Evolutionary conservation across 2,888 invertebrate species (phyloP), one percentile per base, ranked within the genome.

Genomic region (Drosophila subsilvestris): DNA sequence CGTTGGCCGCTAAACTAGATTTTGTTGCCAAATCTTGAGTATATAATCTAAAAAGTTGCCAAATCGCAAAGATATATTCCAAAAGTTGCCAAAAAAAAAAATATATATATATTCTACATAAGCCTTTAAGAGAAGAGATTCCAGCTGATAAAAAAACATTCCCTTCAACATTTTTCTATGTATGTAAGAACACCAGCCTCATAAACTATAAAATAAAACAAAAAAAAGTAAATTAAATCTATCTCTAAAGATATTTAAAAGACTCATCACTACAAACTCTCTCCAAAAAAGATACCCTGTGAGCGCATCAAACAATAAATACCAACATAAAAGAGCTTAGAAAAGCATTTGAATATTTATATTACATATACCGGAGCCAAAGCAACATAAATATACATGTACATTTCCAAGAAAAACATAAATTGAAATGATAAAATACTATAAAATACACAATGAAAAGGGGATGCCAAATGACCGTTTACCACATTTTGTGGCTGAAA

Each of bases 331-430:
- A 50, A 58, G 55, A 81, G 75, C 81, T 75, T 73, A 60, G 51
- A 42, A 32, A 27, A 75, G 63, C 68, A 78, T 76, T 75, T 62
- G 43, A 50, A 56, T 53, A 59, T 78, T 60, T 67, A 54, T 63
- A 59, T 51, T 45, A 68, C 18, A 61, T 37, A 48, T 32, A 44
- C 65, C 44, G 25, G 57, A 50, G 63, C 42, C 50, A 73, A 49
- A 45, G 7, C 44, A 50, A 72, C 54, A 63, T 47, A 63, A 47
- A 14, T 22, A 54, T 22, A 54, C 53, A 37, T 73, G 57, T 51
- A 63, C 7, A 74, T 62, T 56, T 43, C 9, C 59, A 65, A 59
- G 37, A n/a, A 50, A 45, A 45, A 29, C 45, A 37, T 17, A 48
- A 56, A 55, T 25, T 37, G 45, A 43, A 17, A 57, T 9, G 9